These are phyloP conservation scores for Urocyon cinereoargenteus DNA, from an alignment of 2,797 vertebrate species.

Conservation along the genomic window DNA sequence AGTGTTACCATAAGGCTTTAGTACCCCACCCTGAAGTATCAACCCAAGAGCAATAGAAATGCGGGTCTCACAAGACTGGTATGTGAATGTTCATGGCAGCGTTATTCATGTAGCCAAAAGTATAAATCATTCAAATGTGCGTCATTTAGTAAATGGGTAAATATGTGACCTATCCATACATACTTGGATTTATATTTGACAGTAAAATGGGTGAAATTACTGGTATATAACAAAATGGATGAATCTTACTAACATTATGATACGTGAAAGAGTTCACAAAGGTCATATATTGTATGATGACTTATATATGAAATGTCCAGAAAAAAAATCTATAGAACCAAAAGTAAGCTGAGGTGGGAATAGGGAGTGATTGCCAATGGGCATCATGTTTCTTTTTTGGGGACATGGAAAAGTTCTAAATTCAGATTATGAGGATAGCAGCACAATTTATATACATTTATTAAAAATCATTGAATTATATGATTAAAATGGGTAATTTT, in stretches of 20 bases:
- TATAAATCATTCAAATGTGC: background rate
- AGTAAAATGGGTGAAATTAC: background rate
- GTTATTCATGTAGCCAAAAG: background rate
- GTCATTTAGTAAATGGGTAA: background rate
- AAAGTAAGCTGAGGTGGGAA: background rate
- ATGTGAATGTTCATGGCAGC: background rate
- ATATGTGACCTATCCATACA: background rate
- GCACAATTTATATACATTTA: background rate
- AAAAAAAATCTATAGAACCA: background rate
- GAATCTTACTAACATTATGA: background rate
- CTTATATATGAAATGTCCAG: background rate
- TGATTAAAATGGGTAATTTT: background rate
- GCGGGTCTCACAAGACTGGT: background rate
- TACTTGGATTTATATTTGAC: background rate
- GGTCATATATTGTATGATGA: background rate
- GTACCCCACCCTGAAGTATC: background rate
- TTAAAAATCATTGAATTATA: background rate
- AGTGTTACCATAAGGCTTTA: background rate
- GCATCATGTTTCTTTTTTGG: background rate
- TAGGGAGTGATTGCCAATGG: background rate
- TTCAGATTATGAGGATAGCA: background rate
- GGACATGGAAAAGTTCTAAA: background rate
- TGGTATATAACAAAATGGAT: background rate
- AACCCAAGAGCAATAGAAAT: background rate
- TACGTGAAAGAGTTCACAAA: background rate